Base-by-base conservation (phyloP, 2,113 vertebrate species). In the Gobius niger region DNA sequence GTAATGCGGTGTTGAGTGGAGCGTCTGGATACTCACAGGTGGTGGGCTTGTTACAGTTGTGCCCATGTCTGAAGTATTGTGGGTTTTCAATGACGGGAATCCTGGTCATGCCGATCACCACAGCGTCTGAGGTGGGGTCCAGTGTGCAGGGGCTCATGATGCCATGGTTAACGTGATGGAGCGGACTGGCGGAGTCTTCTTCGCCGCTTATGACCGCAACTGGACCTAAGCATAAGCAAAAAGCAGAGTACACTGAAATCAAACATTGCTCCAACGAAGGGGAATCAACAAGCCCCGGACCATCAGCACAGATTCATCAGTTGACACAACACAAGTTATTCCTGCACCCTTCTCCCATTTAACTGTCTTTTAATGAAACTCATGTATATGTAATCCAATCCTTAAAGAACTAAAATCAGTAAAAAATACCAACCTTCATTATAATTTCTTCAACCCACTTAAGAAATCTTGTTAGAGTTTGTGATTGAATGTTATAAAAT, bases 41-140 rank as follows among this genome's bases (percentile, higher is more conserved):
- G 83, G 95, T 85, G 50, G 95, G 94, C 83, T 99, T 99, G 88
- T 93, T 96, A 81, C 96, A 96, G 91, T 93, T 97, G 92, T 98
- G 95, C 8, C 95, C 95, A 53, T 98, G 96, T 12, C 95, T 94
- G 92, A 99, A 99, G 91, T 99, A 99, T 87, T 99, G 97, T 0
- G 97, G 97, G 75, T 99, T 99, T 90, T 99, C 97, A 0, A 99
- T 98, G 80, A 99, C 95, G 0, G 97, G 97, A 74, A 99, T 98
- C 10, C 95, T 92, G 2, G 94, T 98, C 97, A 99, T 96, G 66
- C 97, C 97, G 0, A 99, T 99, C 71, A 98, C 95, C 76, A 98
- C 96, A 0, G 97, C 94, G 60, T 98, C 96, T 0, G 94, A 91
- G 10, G 95, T 95, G 0, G 93, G 87, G 0, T 99, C 96, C 88